Evolutionary conservation across 2,888 invertebrate species (phyloP).

Genomic region (Apotomis turbidana): DNA sequence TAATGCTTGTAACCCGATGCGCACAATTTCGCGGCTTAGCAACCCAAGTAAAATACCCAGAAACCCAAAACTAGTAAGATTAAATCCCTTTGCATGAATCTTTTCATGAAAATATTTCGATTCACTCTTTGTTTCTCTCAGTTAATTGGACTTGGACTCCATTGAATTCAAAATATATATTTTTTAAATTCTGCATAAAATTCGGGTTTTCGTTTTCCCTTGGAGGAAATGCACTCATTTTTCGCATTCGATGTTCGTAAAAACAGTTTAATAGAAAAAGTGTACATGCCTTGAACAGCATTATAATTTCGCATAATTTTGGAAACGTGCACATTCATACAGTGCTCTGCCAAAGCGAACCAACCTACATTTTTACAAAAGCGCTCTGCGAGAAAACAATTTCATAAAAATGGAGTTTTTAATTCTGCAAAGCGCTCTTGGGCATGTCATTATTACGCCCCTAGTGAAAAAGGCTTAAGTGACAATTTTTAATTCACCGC

Average conservation of each 20-base stretch:
- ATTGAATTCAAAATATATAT: background rate
- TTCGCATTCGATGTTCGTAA: background rate
- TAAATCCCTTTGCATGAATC: too few species aligned
- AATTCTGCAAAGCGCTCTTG: slow-evolving; percentile 28
- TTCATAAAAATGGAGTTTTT: slow-evolving; percentile 34
- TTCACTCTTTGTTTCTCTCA: background rate
- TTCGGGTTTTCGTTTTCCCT: background rate
- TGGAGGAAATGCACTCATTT: background rate
- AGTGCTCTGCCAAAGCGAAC: slow-evolving; percentile 20
- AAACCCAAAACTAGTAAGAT: too few species aligned
- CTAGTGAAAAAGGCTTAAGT: slow-evolving; percentile 17
- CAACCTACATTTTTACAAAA: slow-evolving; percentile 18
- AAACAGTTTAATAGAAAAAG: slow-evolving; percentile 1
- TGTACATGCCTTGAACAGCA: slow-evolving; percentile 2
- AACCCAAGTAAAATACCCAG: too few species aligned
- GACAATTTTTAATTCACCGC: slow-evolving; percentile 29
- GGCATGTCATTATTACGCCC: slow-evolving; percentile 27
- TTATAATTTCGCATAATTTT: slow-evolving; percentile 28
- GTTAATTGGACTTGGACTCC: background rate
- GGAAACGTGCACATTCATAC: slow-evolving; percentile 22
- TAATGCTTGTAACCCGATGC: too few species aligned
- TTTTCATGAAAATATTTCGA: background rate
- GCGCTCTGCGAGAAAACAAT: slow-evolving; percentile 20
- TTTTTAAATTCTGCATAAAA: background rate
- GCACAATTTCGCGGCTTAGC: too few species aligned